These are phyloP conservation scores for Aricia artaxerxes DNA, from an alignment of 2,888 invertebrate species.

Conservation along the genomic window DNA sequence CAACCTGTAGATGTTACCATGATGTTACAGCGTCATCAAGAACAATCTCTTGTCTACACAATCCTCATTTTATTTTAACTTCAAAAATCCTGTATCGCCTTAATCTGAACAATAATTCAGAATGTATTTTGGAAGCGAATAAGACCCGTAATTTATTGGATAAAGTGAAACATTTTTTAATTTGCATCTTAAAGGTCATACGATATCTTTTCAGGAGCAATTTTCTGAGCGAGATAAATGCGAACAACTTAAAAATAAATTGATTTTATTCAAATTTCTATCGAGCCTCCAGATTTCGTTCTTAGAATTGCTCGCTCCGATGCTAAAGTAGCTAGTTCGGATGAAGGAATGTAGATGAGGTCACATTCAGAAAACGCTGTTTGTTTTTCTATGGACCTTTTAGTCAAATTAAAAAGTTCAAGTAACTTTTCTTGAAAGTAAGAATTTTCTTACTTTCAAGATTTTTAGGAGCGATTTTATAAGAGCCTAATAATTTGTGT, in stretches of 20 bases:
- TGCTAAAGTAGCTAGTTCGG: constrained; percentile 43
- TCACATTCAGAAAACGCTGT: constrained; percentile 31
- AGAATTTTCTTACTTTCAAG: neutral
- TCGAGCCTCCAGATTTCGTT: constrained; percentile 65
- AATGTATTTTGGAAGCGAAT: neutral
- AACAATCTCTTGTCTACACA: neutral
- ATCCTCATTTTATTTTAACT: neutral
- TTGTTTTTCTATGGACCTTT: constrained; percentile 14
- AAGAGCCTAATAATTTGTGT: too few relatives aligned
- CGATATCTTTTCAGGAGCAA: constrained; percentile 58
- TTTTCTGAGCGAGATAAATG: constrained; percentile 74
- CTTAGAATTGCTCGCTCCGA: constrained; percentile 66
- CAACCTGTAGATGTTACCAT: too few relatives aligned
- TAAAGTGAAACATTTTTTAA: constrained; percentile 5
- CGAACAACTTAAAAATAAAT: constrained; percentile 73
- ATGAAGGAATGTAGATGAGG: constrained; percentile 47
- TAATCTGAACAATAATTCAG: neutral
- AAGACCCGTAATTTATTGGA: neutral
- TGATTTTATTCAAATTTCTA: constrained; percentile 80
- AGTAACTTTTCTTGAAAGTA: neutral
- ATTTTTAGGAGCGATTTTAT: too few relatives aligned
- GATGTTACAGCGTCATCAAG: too few relatives aligned
- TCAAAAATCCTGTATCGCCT: neutral
- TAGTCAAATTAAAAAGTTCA: constrained; percentile 6
- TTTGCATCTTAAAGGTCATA: neutral